Percentiles rank a stretch among this genome's conserved stretches.
Conservation (phyloP, 1,140 invertebrate species). For the Calephelis virginiensis region DNA sequence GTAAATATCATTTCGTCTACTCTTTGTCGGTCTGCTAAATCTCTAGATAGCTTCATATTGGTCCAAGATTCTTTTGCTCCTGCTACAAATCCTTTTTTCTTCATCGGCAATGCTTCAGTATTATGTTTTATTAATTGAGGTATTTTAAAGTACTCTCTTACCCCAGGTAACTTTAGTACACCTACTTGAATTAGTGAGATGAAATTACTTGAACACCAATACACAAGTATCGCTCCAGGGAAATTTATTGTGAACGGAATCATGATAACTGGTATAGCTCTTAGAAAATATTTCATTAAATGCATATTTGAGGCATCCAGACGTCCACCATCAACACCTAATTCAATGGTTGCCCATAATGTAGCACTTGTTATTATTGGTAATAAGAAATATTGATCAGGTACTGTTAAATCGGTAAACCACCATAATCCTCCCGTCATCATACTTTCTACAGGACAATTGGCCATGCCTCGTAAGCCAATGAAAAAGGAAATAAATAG, state of each 20-base stretch:
- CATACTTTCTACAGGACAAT: slow-evolving; percentile 92
- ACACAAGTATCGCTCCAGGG: slow-evolving; percentile 91
- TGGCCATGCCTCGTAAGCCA: slow-evolving; percentile 90
- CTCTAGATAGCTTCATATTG: slow-evolving; percentile 89
- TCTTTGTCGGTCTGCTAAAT: slow-evolving; percentile 86
- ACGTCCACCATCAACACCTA: slow-evolving; percentile 88
- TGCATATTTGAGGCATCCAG: slow-evolving; percentile 82
- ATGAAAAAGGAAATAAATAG: slow-evolving; percentile 95
- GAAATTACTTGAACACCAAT: slow-evolving; percentile 95
- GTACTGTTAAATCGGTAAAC: slow-evolving; percentile 94
- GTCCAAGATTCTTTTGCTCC: slow-evolving; percentile 90
- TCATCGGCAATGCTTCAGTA: slow-evolving; percentile 79
- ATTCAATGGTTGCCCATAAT: slow-evolving; percentile 88
- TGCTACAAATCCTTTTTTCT: slow-evolving; percentile 87
- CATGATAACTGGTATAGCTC: slow-evolving; percentile 88
- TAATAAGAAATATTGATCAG: slow-evolving; percentile 93
- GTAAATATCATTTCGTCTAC: slow-evolving; percentile 89
- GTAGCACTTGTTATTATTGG: slow-evolving; percentile 92
- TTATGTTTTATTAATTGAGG: slow-evolving; percentile 81
- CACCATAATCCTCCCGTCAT: slow-evolving; percentile 93
- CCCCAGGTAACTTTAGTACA: slow-evolving; percentile 86
- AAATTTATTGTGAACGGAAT: slow-evolving; percentile 94
- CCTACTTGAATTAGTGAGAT: slow-evolving; percentile 91
- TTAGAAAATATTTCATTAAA: slow-evolving; percentile 85
- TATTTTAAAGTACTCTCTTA: slow-evolving; percentile 90